A percentile compares a stretch with the other conserved stretches of the same genome.
Conservation (phyloP, 2,888 invertebrate genomes). For the Bembecia ichneumoniformis region DNA sequence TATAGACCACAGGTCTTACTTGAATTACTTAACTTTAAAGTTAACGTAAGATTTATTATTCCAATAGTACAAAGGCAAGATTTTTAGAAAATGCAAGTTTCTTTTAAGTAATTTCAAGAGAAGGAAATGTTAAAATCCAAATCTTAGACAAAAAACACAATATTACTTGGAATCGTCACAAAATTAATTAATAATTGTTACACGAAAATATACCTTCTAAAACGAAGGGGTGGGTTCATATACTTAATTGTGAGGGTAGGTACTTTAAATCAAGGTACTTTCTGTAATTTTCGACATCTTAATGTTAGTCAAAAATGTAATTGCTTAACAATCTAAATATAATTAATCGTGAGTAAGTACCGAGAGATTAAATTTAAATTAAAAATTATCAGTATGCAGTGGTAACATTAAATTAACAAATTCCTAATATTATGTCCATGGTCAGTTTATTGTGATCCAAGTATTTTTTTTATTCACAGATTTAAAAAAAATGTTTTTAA, state of each 20-base stretch:
- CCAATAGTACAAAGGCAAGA: slow-evolving; percentile 22
- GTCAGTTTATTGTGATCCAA: no score
- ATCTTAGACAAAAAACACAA: background rate
- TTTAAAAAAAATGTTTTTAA: no score
- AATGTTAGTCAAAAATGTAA: slow-evolving; percentile 12
- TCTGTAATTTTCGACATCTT: slow-evolving; percentile 14
- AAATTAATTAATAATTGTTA: slow-evolving; percentile 18
- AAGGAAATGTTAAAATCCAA: background rate
- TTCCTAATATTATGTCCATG: no score
- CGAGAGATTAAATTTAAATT: no score
- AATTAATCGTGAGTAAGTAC: no score
- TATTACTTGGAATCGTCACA: slow-evolving; percentile 7
- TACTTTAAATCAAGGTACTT: background rate
- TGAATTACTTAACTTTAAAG: slow-evolving; percentile 19
- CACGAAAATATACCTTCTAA: slow-evolving; percentile 44
- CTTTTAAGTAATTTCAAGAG: background rate
- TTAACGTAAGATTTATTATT: slow-evolving; percentile 15
- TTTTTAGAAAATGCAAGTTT: slow-evolving; percentile 33
- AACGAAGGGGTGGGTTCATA: slow-evolving; percentile 38
- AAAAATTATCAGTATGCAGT: slow-evolving; percentile 14
- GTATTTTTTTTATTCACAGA: no score
- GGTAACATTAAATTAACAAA: no score
- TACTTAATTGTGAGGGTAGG: background rate
- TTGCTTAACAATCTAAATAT: slow-evolving; percentile 20
- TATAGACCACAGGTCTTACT: slow-evolving; percentile 67